Evolutionary conservation across 2,113 vertebrate genomes (phyloP).

Genomic region (Zapus hudsonius): DNA sequence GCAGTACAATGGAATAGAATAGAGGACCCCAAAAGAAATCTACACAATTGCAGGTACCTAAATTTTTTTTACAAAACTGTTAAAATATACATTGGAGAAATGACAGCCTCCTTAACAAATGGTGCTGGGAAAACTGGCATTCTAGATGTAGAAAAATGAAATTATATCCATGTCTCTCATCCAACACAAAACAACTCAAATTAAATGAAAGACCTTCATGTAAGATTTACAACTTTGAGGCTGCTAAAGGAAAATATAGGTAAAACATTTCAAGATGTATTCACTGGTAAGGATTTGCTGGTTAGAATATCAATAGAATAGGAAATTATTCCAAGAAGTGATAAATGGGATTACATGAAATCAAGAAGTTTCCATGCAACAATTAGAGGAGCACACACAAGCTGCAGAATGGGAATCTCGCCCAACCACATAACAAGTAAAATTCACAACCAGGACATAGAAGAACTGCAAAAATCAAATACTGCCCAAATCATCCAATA

Average conservation of each 20-base stretch:
- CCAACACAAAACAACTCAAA: neutral
- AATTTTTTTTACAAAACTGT: neutral
- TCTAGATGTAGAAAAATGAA: neutral
- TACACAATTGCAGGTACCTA: neutral
- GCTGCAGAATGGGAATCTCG: neutral
- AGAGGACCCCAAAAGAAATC: neutral
- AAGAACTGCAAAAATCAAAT: neutral
- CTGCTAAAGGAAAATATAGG: neutral
- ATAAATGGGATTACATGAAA: neutral
- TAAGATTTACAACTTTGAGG: neutral
- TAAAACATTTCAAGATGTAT: neutral
- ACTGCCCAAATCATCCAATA: neutral
- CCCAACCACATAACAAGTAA: neutral
- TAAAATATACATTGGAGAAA: neutral
- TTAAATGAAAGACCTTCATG: neutral
- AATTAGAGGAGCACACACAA: neutral
- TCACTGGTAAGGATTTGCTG: neutral
- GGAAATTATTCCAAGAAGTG: neutral
- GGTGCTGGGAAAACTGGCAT: neutral
- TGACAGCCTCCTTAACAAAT: no score
- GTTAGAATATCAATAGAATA: neutral
- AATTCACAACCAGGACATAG: neutral
- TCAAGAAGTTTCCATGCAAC: neutral
- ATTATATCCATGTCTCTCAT: neutral
- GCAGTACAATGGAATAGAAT: neutral